phyloP scores from a whole-genome alignment of 1,140 invertebrate genomes.

The Araneus ventricosus region DNA sequence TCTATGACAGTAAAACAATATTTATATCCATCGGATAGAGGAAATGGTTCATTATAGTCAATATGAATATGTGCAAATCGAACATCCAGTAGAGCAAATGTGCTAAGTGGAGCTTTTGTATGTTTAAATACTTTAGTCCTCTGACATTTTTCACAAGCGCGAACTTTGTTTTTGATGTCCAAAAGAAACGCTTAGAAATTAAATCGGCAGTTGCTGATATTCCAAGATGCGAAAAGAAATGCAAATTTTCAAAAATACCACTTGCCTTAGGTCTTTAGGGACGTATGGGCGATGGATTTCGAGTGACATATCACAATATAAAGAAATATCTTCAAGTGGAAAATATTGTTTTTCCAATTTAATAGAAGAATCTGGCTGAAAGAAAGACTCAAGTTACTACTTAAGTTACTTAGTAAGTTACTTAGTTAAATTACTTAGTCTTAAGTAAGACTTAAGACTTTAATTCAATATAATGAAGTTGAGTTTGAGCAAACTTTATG shows the following conservation, averaged over 20 bases:
- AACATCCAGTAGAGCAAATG: background rate
- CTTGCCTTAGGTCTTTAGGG: background rate
- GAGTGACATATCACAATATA: background rate
- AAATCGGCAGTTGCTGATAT: too few species aligned
- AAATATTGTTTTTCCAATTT: background rate
- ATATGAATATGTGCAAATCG: slow-evolving; percentile 74
- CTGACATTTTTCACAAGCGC: background rate
- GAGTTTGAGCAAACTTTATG: slow-evolving; percentile 12
- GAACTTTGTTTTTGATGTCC: background rate
- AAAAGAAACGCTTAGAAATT: background rate
- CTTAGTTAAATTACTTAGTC: too few species aligned
- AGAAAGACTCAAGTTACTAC: too few species aligned
- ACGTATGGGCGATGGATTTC: background rate
- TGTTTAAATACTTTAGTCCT: background rate
- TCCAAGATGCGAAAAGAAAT: background rate
- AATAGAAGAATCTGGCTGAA: background rate
- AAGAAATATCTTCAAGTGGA: background rate
- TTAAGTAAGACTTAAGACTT: too few species aligned
- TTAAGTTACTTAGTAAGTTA: too few species aligned
- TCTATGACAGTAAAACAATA: slow-evolving; percentile 81
- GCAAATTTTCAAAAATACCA: background rate
- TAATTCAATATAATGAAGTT: slow-evolving; percentile 43
- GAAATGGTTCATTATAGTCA: slow-evolving; percentile 81
- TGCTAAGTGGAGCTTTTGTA: background rate
- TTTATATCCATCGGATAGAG: slow-evolving; percentile 77